phyloP scores from a whole-genome alignment of 2,113 vertebrate species.

The Melanotaenia duboulayi region DNA sequence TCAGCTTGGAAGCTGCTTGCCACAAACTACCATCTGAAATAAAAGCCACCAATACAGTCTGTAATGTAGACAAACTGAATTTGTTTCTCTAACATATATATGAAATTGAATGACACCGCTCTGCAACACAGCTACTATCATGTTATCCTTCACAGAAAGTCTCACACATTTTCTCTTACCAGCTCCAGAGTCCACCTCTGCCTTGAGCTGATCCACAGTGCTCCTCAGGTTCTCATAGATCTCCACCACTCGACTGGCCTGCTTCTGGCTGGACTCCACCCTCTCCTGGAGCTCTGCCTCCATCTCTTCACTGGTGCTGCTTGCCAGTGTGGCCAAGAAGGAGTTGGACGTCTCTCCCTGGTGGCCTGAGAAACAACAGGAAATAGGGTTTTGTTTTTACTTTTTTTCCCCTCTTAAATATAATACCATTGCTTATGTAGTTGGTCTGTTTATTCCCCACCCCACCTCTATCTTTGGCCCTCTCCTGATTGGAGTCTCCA shows the following conservation, averaged over 20 bases:
- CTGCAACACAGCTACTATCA: not conserved
- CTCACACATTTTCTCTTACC: constrained; percentile 59
- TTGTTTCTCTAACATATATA: not conserved
- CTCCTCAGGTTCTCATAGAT: constrained; percentile 89
- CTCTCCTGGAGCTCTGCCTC: constrained; percentile 94
- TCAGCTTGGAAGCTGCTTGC: constrained; percentile 87
- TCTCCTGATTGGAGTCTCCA: constrained; percentile 95
- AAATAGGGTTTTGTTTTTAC: not conserved
- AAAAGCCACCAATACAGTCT: not conserved
- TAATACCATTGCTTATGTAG: no score
- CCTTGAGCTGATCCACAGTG: constrained; percentile 76
- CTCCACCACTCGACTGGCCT: constrained; percentile 87
- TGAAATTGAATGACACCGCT: not conserved
- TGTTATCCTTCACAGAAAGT: not conserved
- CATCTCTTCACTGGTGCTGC: constrained; percentile 97
- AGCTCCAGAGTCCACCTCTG: constrained; percentile 68
- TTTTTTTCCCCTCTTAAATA: not conserved
- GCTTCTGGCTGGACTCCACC: constrained; percentile 90
- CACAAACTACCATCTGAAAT: constrained; percentile 84
- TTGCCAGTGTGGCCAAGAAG: constrained; percentile 94
- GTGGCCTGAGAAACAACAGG: constrained; percentile 73
- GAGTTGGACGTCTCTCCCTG: constrained; percentile 88
- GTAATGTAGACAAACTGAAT: not conserved
- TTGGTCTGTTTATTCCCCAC: not conserved
- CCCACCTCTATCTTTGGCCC: constrained; percentile 83